Base-by-base conservation (phyloP, 1,140 invertebrate species). In the Vanessa atalanta region DNA sequence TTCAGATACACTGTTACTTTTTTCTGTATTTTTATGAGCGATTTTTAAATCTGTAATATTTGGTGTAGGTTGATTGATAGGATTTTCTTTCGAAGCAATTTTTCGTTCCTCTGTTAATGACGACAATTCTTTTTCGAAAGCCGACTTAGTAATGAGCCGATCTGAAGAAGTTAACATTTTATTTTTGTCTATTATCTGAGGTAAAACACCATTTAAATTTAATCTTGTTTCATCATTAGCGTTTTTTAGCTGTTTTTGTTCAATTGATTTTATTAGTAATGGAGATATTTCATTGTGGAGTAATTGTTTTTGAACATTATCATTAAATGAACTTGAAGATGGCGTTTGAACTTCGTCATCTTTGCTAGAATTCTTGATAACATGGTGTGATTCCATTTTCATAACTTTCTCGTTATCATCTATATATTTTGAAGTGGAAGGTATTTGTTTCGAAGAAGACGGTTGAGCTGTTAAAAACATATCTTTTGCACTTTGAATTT, bases 391-490 rank as follows among this genome's bases (percentile, higher is more conserved):
- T 61, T 31, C 14, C 12, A 37, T 68, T 14, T 43, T 37, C 20
- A 31, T n/a, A 51, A 47, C 15, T 8, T 70, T 70, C 3, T 6
- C 8, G 23, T 53, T 31, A 23, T 6, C 20, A 16, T 37, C 47
- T 9, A 9, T 8, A 63, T 47, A 50, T 23, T 7, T 65, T 47
- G 43, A 47, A 60, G 13, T 31, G 2, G 11, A 11, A 47, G 50
- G 12, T 9, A 65, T 48, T 55, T 65, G 66, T 53, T 65, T 47
- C 14, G 70, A 76, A 3, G 76, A 70, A n/a, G 65, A 75, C 20
- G 77, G 77, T 65, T 76, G 55, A 20, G 67, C 63, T 12, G 15
- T 51, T 20, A 74, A 63, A 66, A 76, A 76, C 6, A 47, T 55
- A 16, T 71, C 37, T 68, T 68, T 76, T 12, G 65, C 69, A 60